Conservation (phyloP, 2,888 invertebrate genomes). For the Amphipoea oculea region DNA sequence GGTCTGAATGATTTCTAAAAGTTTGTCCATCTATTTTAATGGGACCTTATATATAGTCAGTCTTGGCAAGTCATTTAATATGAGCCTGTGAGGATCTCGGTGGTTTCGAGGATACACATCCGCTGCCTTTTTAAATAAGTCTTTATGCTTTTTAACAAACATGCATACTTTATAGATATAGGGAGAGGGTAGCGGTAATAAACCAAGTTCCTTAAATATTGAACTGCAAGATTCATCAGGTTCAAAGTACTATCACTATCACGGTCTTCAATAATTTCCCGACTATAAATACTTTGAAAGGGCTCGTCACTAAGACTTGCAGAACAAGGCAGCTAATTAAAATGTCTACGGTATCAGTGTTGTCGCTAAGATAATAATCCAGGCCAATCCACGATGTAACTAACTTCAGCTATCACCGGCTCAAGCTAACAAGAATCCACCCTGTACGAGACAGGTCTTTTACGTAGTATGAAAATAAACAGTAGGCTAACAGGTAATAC, state of each 20-base stretch:
- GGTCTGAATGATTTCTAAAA: too few relatives aligned
- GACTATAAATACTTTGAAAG: conserved; percentile 8
- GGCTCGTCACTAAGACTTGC: conserved; percentile 11
- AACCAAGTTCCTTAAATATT: too few relatives aligned
- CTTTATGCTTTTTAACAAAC: too few relatives aligned
- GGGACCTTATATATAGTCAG: too few relatives aligned
- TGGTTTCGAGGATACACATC: too few relatives aligned
- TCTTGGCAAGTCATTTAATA: too few relatives aligned
- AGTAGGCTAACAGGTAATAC: conserved; percentile 17
- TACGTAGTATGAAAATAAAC: conserved; percentile 6
- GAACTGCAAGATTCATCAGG: too few relatives aligned
- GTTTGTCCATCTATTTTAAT: too few relatives aligned
- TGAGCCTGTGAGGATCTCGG: too few relatives aligned
- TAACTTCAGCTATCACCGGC: conserved; percentile 56
- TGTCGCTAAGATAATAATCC: conserved; percentile 65
- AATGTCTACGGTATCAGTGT: conserved; percentile 54
- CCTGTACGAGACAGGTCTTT: conserved; percentile 39
- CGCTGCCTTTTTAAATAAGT: too few relatives aligned
- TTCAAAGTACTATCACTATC: neutral
- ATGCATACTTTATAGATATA: too few relatives aligned
- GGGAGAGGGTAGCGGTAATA: too few relatives aligned
- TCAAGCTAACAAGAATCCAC: conserved; percentile 39
- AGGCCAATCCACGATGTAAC: conserved; percentile 49
- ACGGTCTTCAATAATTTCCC: neutral
- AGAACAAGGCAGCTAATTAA: conserved; percentile 46